Evolutionary conservation across 1,140 invertebrate species (phyloP).

Genomic region (Nomia melanderi): DNA sequence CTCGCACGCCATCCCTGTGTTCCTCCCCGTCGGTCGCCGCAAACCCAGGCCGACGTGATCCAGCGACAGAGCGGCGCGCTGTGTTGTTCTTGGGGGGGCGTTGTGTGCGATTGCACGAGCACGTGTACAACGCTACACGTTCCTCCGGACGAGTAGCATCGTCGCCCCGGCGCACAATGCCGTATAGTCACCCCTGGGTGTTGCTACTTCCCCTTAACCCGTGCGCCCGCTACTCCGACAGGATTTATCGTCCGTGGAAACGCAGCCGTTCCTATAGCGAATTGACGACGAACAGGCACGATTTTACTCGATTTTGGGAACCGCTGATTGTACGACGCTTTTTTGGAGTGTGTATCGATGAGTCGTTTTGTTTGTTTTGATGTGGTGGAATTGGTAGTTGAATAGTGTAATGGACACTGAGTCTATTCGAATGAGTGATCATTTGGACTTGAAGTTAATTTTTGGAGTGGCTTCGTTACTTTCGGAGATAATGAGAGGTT

Average conservation of each 20-base stretch:
- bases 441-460: no score
- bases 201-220: conserved; percentile 50
- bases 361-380: no score
- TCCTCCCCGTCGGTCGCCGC: not conserved
- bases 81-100: conserved; percentile 29
- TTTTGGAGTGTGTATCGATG: no score
- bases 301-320: no score
- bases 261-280: conserved; percentile 27
- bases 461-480: no score
- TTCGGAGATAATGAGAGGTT: no score
- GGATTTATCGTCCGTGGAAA: conserved; percentile 52
- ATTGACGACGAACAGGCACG: not conserved
- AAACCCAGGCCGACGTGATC: conserved; percentile 43
- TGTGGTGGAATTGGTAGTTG: no score
- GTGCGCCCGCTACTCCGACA: conserved; percentile 40
- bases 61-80: conserved; percentile 18
- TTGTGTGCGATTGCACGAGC: conserved; percentile 28
- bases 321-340: no score
- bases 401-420: no score
- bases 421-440: no score
- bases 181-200: conserved; percentile 42
- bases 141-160: conserved; percentile 43
- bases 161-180: conserved; percentile 53
- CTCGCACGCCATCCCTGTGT: no score
- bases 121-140: conserved; percentile 4